Conservation (phyloP, 1,140 invertebrate genomes). For the Tetragonula clypearis region DNA sequence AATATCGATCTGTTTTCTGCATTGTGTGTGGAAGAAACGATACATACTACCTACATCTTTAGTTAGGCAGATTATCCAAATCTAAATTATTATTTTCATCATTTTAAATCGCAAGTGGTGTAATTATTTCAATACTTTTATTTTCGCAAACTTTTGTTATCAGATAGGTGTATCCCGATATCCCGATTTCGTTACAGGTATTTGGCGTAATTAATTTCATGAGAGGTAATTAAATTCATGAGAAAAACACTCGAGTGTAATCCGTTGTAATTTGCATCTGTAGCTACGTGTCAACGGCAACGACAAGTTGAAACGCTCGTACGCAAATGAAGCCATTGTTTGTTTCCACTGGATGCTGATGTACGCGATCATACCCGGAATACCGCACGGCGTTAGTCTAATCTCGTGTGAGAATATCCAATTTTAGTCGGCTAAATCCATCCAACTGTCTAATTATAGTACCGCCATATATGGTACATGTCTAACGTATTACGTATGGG, state of each 20-base stretch:
- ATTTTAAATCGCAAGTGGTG: no score
- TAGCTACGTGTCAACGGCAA: no score
- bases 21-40: neutral
- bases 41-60: no score
- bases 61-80: no score
- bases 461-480: constrained; percentile 60
- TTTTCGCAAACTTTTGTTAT: no score
- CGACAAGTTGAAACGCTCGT: neutral
- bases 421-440: constrained; percentile 55
- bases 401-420: constrained; percentile 58
- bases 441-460: constrained; percentile 64
- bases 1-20: neutral
- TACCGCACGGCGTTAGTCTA: constrained; percentile 28
- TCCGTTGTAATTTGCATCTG: neutral
- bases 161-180: no score
- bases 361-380: constrained; percentile 14
- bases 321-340: constrained; percentile 22
- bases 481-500: constrained; percentile 31
- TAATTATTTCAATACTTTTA: no score
- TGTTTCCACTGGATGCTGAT: constrained; percentile 41
- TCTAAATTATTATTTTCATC: no score
- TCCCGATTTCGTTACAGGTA: no score
- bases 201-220: no score
- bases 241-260: neutral
- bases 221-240: no score